Percentiles rank a stretch among this genome's conserved stretches.
Conservation (phyloP, 1,140 invertebrate species). For the Tribolium castaneum region DNA sequence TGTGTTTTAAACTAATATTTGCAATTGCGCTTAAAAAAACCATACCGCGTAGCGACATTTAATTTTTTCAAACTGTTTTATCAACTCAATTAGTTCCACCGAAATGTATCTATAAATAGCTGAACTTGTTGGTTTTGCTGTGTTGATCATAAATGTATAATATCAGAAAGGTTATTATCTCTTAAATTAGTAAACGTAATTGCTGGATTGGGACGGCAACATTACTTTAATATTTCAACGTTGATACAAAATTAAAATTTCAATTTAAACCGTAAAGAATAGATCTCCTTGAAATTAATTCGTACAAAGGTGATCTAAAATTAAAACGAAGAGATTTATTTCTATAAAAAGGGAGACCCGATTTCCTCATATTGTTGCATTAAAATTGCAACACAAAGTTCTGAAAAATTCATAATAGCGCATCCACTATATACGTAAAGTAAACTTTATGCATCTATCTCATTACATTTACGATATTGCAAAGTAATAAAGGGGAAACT, state of each 20-base stretch:
- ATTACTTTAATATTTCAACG: neutral
- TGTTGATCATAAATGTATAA: neutral
- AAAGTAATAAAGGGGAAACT: neutral
- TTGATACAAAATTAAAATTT: neutral
- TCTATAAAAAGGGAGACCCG: neutral
- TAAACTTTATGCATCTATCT: neutral
- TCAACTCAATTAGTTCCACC: neutral
- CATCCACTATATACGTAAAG: neutral
- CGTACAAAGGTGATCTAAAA: neutral
- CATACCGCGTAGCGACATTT: neutral
- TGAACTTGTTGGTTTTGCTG: neutral
- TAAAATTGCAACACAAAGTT: neutral
- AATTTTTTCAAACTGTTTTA: neutral
- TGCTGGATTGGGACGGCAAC: neutral
- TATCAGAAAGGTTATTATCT: neutral
- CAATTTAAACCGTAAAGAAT: neutral
- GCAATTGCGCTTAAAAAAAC: constrained; percentile 5
- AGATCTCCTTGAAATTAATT: neutral
- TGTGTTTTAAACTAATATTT: constrained; percentile 25
- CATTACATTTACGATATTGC: constrained; percentile 1
- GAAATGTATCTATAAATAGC: constrained; percentile 5
- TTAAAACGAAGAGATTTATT: neutral
- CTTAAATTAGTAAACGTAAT: neutral
- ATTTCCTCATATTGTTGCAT: neutral
- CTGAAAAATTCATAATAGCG: neutral